Base-by-base conservation (phyloP, 2,113 vertebrate genomes). In the Pteruthius melanotis region DNA sequence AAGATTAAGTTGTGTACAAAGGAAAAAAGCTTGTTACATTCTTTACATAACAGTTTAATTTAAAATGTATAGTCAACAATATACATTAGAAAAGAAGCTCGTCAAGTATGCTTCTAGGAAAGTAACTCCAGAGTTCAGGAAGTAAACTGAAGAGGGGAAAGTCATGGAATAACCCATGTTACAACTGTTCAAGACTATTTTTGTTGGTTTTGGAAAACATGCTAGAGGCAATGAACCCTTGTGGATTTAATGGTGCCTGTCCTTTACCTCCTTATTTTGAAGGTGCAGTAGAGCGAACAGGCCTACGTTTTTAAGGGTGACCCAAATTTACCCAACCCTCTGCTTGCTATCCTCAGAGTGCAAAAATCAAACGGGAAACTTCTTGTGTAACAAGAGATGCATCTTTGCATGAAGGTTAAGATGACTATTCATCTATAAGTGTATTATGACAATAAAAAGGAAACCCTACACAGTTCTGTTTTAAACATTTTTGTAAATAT, bases 21-120 rank as follows among this genome's bases (percentile, higher is more conserved):
- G 96, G 98, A 97, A 98, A 98, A 77, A 98, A 97, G 90, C 97
- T 97, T 95, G 91, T 97, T 96, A 95, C 96, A 45, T 97, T 97
- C 97, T 97, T 97, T 97, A 91, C 92, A 94, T 97, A 98, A 96
- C 89, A 95, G 94, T 97, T 96, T 96, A 98, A 97, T 97, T 97
- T 97, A 97, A 97, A 97, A 93, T 49, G 80, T 97, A 71, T 95
- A 97, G 96, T 96, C 95, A 89, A 94, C 96, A 83, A 68, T 94
- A 96, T 95, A 95, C 96, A 90, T 95, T 97, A 96, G 95, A 66
- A 86, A 96, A 94, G 97, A 96, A 97, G 92, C 94, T 83, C 17
- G 84, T 74, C 93, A 96, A 97, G 68, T 83, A 60, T 64, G 91
- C 97, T 97, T 95, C 95, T 96, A 95, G 84, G 90, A 95, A 95